Conservation (phyloP, 1,140 invertebrate species). For the Pseudomyrmex gracilis region DNA sequence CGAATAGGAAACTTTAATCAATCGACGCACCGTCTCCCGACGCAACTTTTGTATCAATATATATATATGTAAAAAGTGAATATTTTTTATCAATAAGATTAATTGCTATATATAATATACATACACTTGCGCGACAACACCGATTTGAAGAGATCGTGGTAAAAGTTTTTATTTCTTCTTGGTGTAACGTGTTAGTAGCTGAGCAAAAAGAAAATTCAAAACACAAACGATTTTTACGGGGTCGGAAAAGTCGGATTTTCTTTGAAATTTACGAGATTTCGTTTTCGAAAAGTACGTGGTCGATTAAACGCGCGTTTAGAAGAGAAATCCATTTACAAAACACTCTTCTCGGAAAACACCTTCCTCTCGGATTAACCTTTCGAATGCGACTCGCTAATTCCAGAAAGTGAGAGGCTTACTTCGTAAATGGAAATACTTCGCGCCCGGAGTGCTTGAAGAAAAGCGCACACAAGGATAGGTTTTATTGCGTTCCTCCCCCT, state of each 20-base stretch:
- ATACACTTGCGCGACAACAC: too few relatives aligned
- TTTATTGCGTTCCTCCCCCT: constrained; percentile 44
- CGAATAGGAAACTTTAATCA: constrained; percentile 23
- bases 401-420: constrained; percentile 59
- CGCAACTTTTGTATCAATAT: not conserved
- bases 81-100: not conserved
- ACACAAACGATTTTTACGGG: too few relatives aligned
- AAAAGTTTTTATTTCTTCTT: too few relatives aligned
- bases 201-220: too few relatives aligned
- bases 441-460: not conserved
- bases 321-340: constrained; percentile 61
- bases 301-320: constrained; percentile 61
- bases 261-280: constrained; percentile 16
- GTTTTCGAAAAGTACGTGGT: constrained; percentile 42
- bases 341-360: constrained; percentile 19
- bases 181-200: too few relatives aligned
- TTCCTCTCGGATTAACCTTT: constrained; percentile 61
- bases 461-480: constrained; percentile 2
- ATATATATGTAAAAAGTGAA: not conserved
- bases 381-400: constrained; percentile 62
- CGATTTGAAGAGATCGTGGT: not conserved
- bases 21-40: constrained; percentile 3
- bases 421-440: constrained; percentile 58
- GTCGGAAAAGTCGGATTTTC: constrained; percentile 34
- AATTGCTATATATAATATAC: too few relatives aligned